phyloP scores from a whole-genome alignment of 2,888 invertebrate species.

The Allygus modestus region DNA sequence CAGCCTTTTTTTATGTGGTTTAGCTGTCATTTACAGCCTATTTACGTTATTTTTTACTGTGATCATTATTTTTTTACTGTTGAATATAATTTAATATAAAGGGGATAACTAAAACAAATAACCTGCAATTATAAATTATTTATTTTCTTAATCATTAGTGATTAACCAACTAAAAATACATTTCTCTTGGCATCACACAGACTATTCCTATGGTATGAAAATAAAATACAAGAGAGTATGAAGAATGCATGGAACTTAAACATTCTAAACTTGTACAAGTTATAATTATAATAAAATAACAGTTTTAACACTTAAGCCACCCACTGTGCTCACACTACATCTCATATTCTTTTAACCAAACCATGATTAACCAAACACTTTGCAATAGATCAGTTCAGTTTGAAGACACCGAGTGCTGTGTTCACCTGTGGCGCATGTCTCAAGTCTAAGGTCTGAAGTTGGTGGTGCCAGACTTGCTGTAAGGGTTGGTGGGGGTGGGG shows the following conservation, averaged over 20 bases:
- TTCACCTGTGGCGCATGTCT: not conserved
- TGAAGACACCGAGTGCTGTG: not conserved
- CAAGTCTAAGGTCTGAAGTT: constrained; percentile 27
- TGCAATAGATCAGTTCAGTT: constrained; percentile 8
- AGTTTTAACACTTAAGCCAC: not conserved
- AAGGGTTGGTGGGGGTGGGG: constrained; percentile 50
- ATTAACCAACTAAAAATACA: not conserved
- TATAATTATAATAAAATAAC: not conserved
- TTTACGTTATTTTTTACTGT: too few relatives aligned
- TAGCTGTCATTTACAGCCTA: too few relatives aligned
- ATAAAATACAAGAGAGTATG: constrained; percentile 3
- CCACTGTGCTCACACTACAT: not conserved
- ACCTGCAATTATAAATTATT: not conserved
- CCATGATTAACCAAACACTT: not conserved
- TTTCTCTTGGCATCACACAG: not conserved
- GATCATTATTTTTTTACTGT: too few relatives aligned
- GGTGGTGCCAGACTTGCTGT: constrained; percentile 26
- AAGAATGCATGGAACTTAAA: not conserved
- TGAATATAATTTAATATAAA: too few relatives aligned
- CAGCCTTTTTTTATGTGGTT: too few relatives aligned
- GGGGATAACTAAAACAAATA: too few relatives aligned
- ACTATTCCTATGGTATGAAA: not conserved
- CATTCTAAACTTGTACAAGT: not conserved
- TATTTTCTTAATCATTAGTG: not conserved
- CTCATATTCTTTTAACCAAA: not conserved